Conservation (phyloP, 2,113 vertebrate genomes). For the Alosa alosa region DNA sequence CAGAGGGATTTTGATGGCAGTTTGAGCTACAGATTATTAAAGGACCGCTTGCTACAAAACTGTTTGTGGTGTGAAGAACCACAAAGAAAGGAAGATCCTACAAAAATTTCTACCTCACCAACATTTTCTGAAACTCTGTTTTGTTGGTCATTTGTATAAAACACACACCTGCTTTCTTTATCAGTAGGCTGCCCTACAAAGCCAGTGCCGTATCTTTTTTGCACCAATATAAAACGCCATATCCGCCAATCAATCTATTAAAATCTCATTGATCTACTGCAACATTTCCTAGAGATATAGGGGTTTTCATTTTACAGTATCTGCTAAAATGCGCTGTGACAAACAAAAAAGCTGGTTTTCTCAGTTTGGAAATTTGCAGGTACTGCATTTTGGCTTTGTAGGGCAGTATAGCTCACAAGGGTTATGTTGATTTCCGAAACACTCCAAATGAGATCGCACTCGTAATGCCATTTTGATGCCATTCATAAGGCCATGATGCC, state of each 20-base stretch:
- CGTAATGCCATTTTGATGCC: too few relatives aligned
- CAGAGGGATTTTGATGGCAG: background rate
- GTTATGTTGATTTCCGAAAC: background rate
- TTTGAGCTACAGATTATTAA: background rate
- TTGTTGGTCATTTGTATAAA: background rate
- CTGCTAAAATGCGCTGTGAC: too few relatives aligned
- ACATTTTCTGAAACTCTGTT: conserved; percentile 13
- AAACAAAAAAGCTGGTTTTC: too few relatives aligned
- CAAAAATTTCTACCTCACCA: conserved; percentile 61
- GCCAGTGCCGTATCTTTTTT: too few relatives aligned
- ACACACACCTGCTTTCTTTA: background rate
- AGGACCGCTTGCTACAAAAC: background rate
- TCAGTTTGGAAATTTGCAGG: too few relatives aligned
- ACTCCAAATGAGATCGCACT: background rate
- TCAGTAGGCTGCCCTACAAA: background rate
- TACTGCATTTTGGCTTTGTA: too few relatives aligned
- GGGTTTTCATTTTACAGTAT: too few relatives aligned
- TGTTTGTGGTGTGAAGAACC: conserved; percentile 9
- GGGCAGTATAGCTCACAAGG: background rate
- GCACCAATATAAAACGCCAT: too few relatives aligned
- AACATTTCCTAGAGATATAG: too few relatives aligned
- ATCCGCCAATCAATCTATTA: too few relatives aligned
- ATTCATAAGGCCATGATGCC: background rate
- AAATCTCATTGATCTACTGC: too few relatives aligned
- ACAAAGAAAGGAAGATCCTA: conserved; percentile 20